A percentile compares a stretch with the other conserved stretches of the same genome.
phyloP scores from a whole-genome alignment of 2,113 vertebrate genomes.

The Heptranchias perlo region DNA sequence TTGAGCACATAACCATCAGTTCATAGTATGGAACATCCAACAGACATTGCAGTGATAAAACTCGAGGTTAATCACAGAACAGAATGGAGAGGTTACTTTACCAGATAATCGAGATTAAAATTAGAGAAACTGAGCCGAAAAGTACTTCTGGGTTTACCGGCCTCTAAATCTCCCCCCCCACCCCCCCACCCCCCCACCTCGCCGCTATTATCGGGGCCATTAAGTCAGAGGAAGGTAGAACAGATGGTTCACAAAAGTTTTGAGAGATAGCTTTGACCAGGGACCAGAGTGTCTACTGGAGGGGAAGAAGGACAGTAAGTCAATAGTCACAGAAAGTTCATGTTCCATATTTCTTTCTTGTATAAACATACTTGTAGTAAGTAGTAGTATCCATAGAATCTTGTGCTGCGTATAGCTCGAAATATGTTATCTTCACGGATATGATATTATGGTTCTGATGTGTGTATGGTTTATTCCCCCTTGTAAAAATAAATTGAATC shows the following conservation, averaged over 20 bases:
- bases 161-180: too few relatives aligned
- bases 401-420: not conserved
- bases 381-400: not conserved
- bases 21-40: not conserved
- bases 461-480: not conserved
- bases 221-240: not conserved
- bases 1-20: not conserved
- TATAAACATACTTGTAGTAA: not conserved
- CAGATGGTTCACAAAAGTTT: not conserved
- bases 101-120: not conserved
- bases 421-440: not conserved
- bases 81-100: not conserved
- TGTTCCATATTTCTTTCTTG: not conserved
- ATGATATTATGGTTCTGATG: not conserved
- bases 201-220: not conserved
- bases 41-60: not conserved
- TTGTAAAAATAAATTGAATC: conserved; percentile 2
- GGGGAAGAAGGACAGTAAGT: not conserved
- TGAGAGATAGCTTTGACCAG: not conserved
- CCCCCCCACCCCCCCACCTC: too few relatives aligned
- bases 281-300: not conserved
- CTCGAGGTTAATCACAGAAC: not conserved
- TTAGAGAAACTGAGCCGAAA: not conserved
- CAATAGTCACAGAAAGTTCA: not conserved
- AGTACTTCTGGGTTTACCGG: too few relatives aligned